These are phyloP conservation scores for Sitophilus oryzae DNA, from an alignment of 1,140 invertebrate species.

Conservation along the genomic window DNA sequence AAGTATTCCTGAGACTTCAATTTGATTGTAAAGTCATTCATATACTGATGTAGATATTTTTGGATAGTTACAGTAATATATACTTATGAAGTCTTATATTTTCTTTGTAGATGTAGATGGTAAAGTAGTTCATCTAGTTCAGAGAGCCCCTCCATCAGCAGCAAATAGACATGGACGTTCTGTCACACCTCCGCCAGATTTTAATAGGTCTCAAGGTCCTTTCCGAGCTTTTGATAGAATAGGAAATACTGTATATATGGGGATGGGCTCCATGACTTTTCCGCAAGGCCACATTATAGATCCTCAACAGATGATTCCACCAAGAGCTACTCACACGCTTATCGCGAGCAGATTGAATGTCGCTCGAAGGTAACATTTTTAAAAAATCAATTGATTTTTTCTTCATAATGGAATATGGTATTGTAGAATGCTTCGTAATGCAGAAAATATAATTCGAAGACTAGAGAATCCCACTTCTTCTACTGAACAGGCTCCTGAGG, in stretches of 20 bases:
- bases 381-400: too few species aligned
- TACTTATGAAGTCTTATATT: not conserved
- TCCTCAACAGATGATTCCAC: conserved; percentile 44
- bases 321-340: conserved; percentile 44
- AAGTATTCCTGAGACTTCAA: conserved; percentile 36
- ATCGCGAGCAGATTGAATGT: conserved; percentile 45
- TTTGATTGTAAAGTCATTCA: conserved; percentile 7
- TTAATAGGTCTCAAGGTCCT: conserved; percentile 33
- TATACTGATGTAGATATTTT: not conserved
- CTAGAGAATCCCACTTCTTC: conserved; percentile 37
- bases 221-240: conserved; percentile 38
- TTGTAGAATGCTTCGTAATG: conserved; percentile 38
- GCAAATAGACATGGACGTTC: conserved; percentile 40
- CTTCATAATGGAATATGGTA: conserved; percentile 1
- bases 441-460: conserved; percentile 34
- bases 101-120: conserved; percentile 72
- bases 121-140: conserved; percentile 91
- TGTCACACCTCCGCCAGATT: conserved; percentile 41
- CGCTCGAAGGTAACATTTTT: conserved; percentile 34
- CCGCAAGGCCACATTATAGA: conserved; percentile 54
- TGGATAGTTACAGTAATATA: not conserved
- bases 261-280: conserved; percentile 59
- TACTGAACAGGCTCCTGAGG: conserved; percentile 28
- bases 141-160: conserved; percentile 63
- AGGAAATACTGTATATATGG: conserved; percentile 53